A percentile compares a stretch with the other conserved stretches of the same genome.
These are phyloP conservation scores for Lasaia peninsularis DNA, from an alignment of 1,140 invertebrate species.

Conservation along the genomic window DNA sequence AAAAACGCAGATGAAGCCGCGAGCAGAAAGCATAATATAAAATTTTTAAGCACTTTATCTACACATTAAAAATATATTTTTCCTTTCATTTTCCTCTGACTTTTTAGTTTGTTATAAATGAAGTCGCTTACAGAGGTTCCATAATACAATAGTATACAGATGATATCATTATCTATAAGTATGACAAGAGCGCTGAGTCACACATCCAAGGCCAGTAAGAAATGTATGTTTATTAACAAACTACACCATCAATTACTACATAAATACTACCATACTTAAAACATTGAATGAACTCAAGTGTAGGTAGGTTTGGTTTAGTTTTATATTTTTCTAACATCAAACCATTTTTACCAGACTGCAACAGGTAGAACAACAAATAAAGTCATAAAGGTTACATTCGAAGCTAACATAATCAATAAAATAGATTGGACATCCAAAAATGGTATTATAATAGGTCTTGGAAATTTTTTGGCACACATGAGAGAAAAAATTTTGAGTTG, in stretches of 20 bases:
- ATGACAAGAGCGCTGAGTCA: neutral
- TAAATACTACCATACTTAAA: neutral
- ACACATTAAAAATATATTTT: no score
- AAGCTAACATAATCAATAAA: no score
- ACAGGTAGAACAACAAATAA: no score
- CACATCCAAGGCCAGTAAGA: neutral
- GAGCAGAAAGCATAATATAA: no score
- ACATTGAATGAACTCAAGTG: neutral
- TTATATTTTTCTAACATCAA: neutral
- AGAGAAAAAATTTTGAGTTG: no score
- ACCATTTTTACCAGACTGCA: no score
- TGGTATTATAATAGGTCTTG: no score
- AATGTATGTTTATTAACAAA: neutral
- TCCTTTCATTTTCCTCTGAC: neutral
- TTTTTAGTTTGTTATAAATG: neutral
- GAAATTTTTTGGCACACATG: no score
- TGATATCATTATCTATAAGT: neutral
- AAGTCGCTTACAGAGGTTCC: neutral
- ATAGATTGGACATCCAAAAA: no score
- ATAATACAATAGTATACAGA: neutral
- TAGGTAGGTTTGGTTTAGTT: neutral
- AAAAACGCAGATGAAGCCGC: no score
- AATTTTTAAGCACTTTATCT: no score
- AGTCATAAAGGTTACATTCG: no score
- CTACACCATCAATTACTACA: neutral